Conservation (phyloP, 2,888 invertebrate genomes). For the Lasioglossum pauxillum region DNA sequence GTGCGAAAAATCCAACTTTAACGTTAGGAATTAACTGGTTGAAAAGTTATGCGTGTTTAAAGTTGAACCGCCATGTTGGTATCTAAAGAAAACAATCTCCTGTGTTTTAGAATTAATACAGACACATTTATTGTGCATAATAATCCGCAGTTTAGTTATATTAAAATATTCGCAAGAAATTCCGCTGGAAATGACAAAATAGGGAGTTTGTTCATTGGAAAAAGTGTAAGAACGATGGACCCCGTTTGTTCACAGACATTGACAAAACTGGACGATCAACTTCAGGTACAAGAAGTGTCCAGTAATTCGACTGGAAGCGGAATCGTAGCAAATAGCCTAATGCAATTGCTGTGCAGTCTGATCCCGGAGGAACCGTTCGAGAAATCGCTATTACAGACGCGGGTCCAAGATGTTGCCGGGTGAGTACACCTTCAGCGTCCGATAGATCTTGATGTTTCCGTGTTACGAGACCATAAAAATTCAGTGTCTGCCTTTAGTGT, state of each 20-base stretch:
- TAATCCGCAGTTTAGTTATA: background rate
- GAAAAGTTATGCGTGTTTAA: too few relatives aligned
- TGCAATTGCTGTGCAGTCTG: slow-evolving; percentile 86
- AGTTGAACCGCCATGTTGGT: too few relatives aligned
- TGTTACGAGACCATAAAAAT: slow-evolving; percentile 48
- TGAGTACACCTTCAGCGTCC: slow-evolving; percentile 79
- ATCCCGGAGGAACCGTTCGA: slow-evolving; percentile 85
- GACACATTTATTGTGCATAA: background rate
- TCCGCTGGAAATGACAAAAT: background rate
- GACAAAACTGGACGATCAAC: slow-evolving; percentile 78
- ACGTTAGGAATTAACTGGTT: too few relatives aligned
- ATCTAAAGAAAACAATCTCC: too few relatives aligned
- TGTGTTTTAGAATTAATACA: background rate
- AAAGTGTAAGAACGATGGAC: background rate
- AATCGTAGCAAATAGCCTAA: slow-evolving; percentile 84
- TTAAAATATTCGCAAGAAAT: background rate
- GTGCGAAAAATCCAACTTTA: too few relatives aligned
- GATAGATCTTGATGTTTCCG: slow-evolving; percentile 15
- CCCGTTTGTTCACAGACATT: slow-evolving; percentile 71
- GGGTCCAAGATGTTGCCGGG: slow-evolving; percentile 87
- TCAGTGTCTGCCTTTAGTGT: slow-evolving; percentile 28
- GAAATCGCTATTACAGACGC: slow-evolving; percentile 81
- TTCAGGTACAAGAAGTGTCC: slow-evolving; percentile 79
- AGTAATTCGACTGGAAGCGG: slow-evolving; percentile 79
- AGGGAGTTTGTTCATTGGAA: background rate